Evolutionary conservation across 2,888 invertebrate genomes (phyloP).

Genomic region (Sisyra nigra): DNA sequence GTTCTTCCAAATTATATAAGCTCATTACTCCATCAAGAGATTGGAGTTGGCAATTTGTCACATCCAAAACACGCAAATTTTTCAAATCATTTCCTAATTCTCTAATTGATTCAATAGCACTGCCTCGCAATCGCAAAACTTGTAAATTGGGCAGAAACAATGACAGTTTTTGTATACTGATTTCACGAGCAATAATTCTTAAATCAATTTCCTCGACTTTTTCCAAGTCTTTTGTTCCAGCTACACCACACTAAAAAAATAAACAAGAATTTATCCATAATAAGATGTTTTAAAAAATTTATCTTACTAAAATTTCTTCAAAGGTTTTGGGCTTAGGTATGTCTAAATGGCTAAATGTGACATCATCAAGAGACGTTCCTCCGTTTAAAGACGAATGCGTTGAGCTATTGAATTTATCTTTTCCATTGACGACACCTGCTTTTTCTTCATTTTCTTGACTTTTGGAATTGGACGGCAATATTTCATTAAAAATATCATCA

Average conservation of each 20-base stretch:
- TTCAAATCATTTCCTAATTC: conserved; percentile 4
- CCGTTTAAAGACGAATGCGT: too few species aligned
- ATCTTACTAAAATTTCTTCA: conserved; percentile 1
- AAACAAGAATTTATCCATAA: not conserved
- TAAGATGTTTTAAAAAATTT: too few species aligned
- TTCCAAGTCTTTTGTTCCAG: conserved; percentile 4
- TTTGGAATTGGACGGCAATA: too few species aligned
- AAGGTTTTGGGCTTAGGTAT: conserved; percentile 5
- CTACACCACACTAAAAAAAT: conserved; percentile 1
- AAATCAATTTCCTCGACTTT: conserved; percentile 3
- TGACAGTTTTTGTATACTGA: conserved; percentile 5
- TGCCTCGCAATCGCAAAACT: conserved; percentile 1
- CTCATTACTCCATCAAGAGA: conserved; percentile 4
- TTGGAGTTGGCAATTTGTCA: conserved; percentile 2
- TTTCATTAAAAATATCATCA: too few species aligned
- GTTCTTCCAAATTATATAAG: conserved; percentile 3
- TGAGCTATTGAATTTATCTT: too few species aligned
- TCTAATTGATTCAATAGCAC: conserved; percentile 2
- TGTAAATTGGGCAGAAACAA: conserved; percentile 1
- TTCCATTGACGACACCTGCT: too few species aligned
- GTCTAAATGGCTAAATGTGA: not conserved
- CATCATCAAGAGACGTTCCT: too few species aligned
- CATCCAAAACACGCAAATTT: conserved; percentile 1
- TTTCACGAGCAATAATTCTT: not conserved
- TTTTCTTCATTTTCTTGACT: too few species aligned